Base-by-base conservation (phyloP, 2,888 invertebrate genomes). In the Pheosia tremula region DNA sequence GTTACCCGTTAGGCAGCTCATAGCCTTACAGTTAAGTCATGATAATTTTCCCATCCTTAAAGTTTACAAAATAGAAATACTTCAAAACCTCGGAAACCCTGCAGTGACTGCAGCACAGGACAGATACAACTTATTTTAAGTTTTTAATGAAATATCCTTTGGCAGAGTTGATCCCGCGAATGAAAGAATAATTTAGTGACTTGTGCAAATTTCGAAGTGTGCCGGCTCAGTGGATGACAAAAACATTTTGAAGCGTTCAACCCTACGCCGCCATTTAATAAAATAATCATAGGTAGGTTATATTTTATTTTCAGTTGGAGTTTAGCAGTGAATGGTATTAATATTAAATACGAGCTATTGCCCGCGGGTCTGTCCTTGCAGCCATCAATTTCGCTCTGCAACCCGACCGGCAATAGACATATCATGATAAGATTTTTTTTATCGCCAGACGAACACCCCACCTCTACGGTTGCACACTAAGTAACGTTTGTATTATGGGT, bases 111-210 rank as follows among this genome's bases (percentile, higher is more conserved):
- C 66, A 63, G 80, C 87, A 69, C 72, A 77, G 77, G 82, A 83
- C 83, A 86, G 79, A 85, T 84, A 84, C 79, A 84, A 85, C 81
- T 88, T 87, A 82, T 85, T 88, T 84, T 85, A 88, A 89, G 87
- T 89, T 89, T 90, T 88, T 86, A 88, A 89, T 90, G 87, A 89
- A 90, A 89, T 87, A 88, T 84, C 83, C 85, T 85, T 85, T 80
- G 81, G 78, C 79, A 67, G 70, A 84, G 80, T 83, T 85, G 82
- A 86, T 87, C 84, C 83, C 69, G 67, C 62, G 75, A 75, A 75
- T 67, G 75, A 81, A 84, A 83, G 82, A 86, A 88, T 87, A 84
- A 86, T 88, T 85, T 81, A 81, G 77, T 72, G 74, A 72, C 66
- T 66, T 66, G 56, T 59, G 61, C 58, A 45, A 68, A 74, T 68